phyloP scores from a whole-genome alignment of 2,797 vertebrate genomes.

The Onychomys leucogaster region DNA sequence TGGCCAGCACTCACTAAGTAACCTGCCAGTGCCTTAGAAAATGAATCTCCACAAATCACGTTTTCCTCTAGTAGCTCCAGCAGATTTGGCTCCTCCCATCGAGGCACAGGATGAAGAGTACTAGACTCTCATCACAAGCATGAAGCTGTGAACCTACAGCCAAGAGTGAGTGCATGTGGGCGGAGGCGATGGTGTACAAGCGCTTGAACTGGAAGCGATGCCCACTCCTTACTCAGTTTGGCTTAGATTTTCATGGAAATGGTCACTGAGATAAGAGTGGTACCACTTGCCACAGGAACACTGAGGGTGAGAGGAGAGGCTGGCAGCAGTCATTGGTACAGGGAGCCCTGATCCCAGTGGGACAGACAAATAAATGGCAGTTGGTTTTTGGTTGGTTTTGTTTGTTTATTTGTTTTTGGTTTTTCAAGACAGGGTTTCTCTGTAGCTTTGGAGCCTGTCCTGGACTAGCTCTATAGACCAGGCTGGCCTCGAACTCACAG shows the following conservation, averaged over 20 bases:
- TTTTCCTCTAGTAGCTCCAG: background rate
- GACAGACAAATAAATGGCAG: background rate
- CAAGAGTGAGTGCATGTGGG: background rate
- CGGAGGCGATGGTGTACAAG: background rate
- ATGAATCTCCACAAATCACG: background rate
- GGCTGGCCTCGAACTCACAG: too few relatives aligned
- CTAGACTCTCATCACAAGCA: background rate
- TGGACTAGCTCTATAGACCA: too few relatives aligned
- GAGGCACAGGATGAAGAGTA: background rate
- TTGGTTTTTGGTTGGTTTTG: too few relatives aligned
- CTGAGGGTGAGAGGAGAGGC: background rate
- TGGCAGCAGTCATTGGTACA: fast-evolving
- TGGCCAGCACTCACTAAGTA: background rate
- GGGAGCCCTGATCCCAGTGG: background rate
- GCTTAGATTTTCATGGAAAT: conserved; percentile 7
- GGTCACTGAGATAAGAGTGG: background rate
- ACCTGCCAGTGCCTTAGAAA: conserved; percentile 44
- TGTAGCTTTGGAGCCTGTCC: too few relatives aligned
- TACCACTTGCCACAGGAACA: background rate
- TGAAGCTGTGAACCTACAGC: background rate
- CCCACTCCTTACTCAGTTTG: background rate
- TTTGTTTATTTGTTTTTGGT: too few relatives aligned
- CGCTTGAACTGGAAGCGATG: background rate
- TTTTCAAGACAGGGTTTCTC: too few relatives aligned
- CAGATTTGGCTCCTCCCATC: background rate